A percentile compares a stretch with the other conserved stretches of the same genome.
Conservation (phyloP, 1,140 invertebrate species). For the Battus philenor region DNA sequence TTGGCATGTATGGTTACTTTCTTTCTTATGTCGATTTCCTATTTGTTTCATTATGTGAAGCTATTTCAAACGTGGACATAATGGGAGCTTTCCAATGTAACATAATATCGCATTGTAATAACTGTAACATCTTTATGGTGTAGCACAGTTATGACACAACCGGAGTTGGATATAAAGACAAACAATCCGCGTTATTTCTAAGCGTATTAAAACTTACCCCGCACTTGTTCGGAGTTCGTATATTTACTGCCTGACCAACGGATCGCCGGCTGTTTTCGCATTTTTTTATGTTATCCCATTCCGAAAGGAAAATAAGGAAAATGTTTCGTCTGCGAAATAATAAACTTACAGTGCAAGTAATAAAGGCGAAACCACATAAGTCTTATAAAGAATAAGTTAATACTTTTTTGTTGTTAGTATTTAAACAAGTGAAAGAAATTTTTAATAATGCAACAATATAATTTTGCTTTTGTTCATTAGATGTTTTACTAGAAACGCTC, state of each 20-base stretch:
- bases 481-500: too few species aligned
- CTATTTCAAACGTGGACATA: too few species aligned
- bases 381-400: slow-evolving; percentile 13
- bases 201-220: slow-evolving; percentile 58
- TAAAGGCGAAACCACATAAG: slow-evolving; percentile 10
- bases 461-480: too few species aligned
- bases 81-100: too few species aligned
- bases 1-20: too few species aligned
- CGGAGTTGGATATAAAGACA: slow-evolving; percentile 51
- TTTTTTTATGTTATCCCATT: slow-evolving; percentile 14
- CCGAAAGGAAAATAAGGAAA: slow-evolving; percentile 16
- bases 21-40: too few species aligned
- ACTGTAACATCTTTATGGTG: too few species aligned
- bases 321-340: slow-evolving; percentile 18
- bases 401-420: too few species aligned
- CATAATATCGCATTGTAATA: too few species aligned
- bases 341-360: slow-evolving; percentile 4
- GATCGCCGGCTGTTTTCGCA: slow-evolving; percentile 14
- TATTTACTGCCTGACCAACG: slow-evolving; percentile 37
- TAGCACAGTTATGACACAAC: slow-evolving; percentile 25
- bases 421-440: too few species aligned
- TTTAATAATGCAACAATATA: too few species aligned
- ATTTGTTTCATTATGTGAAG: too few species aligned
- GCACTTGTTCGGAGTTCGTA: slow-evolving; percentile 24
- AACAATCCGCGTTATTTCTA: slow-evolving; percentile 60